Base-by-base conservation (phyloP, 2,113 vertebrate genomes). In the Thymallus thymallus region DNA sequence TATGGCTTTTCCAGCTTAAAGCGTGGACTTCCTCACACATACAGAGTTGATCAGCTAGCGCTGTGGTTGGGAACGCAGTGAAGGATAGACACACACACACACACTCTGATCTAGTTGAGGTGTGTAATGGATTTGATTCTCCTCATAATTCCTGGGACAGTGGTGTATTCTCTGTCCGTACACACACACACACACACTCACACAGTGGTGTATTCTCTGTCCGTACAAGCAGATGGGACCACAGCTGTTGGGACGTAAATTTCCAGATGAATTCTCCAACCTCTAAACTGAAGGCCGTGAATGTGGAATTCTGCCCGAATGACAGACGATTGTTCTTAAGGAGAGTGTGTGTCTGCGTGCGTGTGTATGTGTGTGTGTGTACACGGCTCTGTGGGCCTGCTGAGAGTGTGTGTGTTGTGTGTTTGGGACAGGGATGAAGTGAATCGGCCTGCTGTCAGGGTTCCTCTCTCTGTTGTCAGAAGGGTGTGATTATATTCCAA, bases 161-260 rank as follows among this genome's bases (percentile, higher is more conserved):
- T 72, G 80, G 86, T 89, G 90, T 16, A 16, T 48, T 51, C 46
- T 48, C 46, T 16, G 46, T 48, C 46, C 2, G 35, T 41, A 3
- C 35, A 41, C 6, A 16, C 46, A 48, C 46, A 48, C 45, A 13
- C 13, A 16, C 46, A 10, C 46, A 13, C 46, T 3, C 14, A 13
- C 14, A 48, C 46, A 41, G 6, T 41, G 3, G 35, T 41, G 35
- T 41, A 41, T 41, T 41, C 41, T 45, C 69, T 83, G 84, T 85
- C 67, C 58, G 29, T 61, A 80, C 76, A 86, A 85, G 80, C 85
- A 78, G 80, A 89, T 87, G 78, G 82, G 85, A 86, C 85, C 84
- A 76, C 92, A 93, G 92, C 92, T 93, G 92, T 84, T 79, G 79
- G 85, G 82, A 89, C 86, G 90, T 92, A 91, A 91, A 91, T 93